Base-by-base conservation (phyloP, 2,888 invertebrate species). In the Panorpa germanica region DNA sequence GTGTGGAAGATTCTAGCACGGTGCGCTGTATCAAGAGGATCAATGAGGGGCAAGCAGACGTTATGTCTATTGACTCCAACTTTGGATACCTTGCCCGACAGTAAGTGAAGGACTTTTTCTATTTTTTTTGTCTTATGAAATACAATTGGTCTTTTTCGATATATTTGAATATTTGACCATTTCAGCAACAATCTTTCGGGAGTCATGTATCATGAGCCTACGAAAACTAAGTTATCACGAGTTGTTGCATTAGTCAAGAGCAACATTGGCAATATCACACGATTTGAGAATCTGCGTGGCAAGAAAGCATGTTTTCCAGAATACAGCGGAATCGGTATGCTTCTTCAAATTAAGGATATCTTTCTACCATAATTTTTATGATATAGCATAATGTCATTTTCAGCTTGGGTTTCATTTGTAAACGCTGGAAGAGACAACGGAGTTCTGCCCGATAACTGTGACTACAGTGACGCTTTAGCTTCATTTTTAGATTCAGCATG, bases 291-390 rank as follows among this genome's bases (percentile, higher is more conserved):
- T 44, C 43, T 75, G 3, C 53, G 59, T 21, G 57, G 51, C 2
- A 61, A 55, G 37, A 59, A 52, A 14, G 70, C 67, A 1, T 75
- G 74, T 46, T 66, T 75, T 52, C 69, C 73, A 0, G 68, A 70
- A 42, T 74, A 59, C 39, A 67, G 70, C 2, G 72, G 72, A 19
- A 63, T 72, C 31, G 63, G 69, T 69, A 38, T 50, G 41, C 24
- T 20, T 28, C 28, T 25, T 19, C 29, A 31, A 11, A 6, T 20
- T 7, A 25, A 8, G 10, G 23, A 6, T 16, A 10, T 27, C 12
- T n/a, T n/a, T n/a, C n/a, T n/a, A n/a, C n/a, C n/a, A n/a, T n/a
- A n/a, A n/a, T n/a, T n/a, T n/a, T n/a, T n/a, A n/a, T n/a, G n/a
- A n/a, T n/a, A n/a, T n/a, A n/a, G n/a, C n/a, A n/a, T n/a, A n/a